These are phyloP conservation scores for Dromaius novaehollandiae DNA, from an alignment of 2,113 vertebrate genomes.

Conservation along the genomic window DNA sequence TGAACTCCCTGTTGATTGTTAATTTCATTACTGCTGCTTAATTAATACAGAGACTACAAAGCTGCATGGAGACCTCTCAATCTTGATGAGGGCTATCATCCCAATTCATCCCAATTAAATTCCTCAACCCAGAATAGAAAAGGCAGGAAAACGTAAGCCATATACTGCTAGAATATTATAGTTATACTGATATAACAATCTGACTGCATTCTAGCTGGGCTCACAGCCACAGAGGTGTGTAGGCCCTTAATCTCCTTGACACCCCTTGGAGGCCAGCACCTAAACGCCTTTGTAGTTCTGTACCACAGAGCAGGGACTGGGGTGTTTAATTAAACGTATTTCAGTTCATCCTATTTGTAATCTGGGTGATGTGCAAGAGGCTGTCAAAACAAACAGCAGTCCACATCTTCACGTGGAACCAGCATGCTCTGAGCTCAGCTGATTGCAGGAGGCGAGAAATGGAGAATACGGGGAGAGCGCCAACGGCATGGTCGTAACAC, in stretches of 20 bases:
- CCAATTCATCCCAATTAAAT: not conserved
- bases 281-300: not conserved
- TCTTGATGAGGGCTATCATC: not conserved
- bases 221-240: not conserved
- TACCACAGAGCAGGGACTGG: not conserved
- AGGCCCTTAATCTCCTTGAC: not conserved
- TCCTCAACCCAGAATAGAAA: not conserved
- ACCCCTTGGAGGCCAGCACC: not conserved
- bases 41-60: not conserved
- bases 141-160: not conserved
- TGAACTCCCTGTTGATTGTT: not conserved
- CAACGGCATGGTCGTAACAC: too few relatives aligned
- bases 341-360: not conserved
- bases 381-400: not conserved
- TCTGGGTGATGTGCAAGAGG: not conserved
- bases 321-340: not conserved
- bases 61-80: not conserved
- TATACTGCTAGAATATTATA: not conserved
- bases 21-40: not conserved
- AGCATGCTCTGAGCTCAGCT: not conserved
- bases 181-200: not conserved
- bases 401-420: not conserved
- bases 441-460: not conserved
- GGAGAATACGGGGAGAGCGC: not conserved
- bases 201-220: not conserved